Base-by-base conservation (phyloP, 1,140 invertebrate species). In the Drosophila murphyi region DNA sequence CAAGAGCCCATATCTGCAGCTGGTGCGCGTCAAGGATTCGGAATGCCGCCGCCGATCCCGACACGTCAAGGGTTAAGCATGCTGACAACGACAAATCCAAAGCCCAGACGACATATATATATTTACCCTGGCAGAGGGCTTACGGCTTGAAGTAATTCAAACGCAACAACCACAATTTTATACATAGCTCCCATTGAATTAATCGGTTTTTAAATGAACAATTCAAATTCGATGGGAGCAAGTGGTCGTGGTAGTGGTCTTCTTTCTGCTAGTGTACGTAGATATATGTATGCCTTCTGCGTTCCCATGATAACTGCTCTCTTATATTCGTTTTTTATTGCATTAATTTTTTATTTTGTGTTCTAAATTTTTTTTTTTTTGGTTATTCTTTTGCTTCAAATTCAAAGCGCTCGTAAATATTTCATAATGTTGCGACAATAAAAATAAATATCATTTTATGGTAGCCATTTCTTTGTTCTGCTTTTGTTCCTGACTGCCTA, bases 381-480 rank as follows among this genome's bases (percentile, higher is more conserved):
- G 48, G 43, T 37, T 35, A 5, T 45, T 37, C 12, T 5, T 29
- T 47, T 34, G 4, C 72, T 70, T 71, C 45, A 48, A 76, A 82
- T 82, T 88, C 82, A 88, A 82, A 87, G 62, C 64, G 62, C 41
- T 73, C 80, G 82, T 88, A 87, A 87, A 87, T 87, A 87, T 88
- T 76, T 87, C 82, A 87, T 88, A 88, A 82, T 88, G 82, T 77
- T 70, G 68, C 80, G 78, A 88, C 80, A 87, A 87, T 87, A 87
- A 87, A 88, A 87, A 87, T 87, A 87, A 87, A 87, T 87, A 87
- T 87, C 54, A 88, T 88, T 87, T 87, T 88, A 87, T 87, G 80
- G 83, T 72, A 77, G 76, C 64, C 60, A 77, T 79, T 87, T 87
- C 70, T 79, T 70, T 64, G 67, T 62, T 76, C 51, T 62, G 39